Evolutionary conservation across 2,113 vertebrate species (phyloP), one percentile per base, ranked within the genome.

Genomic region (Pterocles gutturalis): DNA sequence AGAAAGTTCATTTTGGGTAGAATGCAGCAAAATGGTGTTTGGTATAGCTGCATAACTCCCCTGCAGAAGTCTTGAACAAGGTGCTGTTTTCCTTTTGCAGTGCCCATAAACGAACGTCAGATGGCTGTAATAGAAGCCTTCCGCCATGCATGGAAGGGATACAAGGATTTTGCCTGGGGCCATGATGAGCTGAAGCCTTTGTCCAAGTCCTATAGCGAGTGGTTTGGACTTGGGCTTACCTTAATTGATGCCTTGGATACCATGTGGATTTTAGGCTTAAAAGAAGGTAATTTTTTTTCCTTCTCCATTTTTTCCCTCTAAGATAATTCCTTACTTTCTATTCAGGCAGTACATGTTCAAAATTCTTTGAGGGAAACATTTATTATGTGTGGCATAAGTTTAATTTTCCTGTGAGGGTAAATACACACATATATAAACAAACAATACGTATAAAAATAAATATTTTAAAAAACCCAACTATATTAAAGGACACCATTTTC

Each of bases 221-320:
- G 99, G 99, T 99, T 99, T 46, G 99, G 99, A 33, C 98, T 99
- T 15, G 99, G 99, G 4, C 97, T 99, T 90, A 99, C 99, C 0
- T 98, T 99, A 22, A 97, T 99, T 7, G 99, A 99, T 1, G 98
- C 99, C 18, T 96, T 99, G 98, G 99, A 99, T 97, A 99, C 99
- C 43, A 99, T 99, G 99, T 99, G 99, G 99, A 99, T 99, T 71
- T 70, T 99, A 97, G 99, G 98, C 22, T 97, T 99, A 29, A 99
- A 98, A 92, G 98, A 99, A 98, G 99, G 99, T 99, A 94, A 26
- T 36, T 24, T 49, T 38, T 18, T 20, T 28, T 19, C 16, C 7
- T 31, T 11, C 15, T 73, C 11, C 3, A 1, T n/a, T 57, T 81
- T 81, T 77, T 17, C 10, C 11, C 36, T 75, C 28, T 49, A 45